Evolutionary conservation across 2,888 invertebrate species (phyloP).

Genomic region (Cataglyphis albicans): DNA sequence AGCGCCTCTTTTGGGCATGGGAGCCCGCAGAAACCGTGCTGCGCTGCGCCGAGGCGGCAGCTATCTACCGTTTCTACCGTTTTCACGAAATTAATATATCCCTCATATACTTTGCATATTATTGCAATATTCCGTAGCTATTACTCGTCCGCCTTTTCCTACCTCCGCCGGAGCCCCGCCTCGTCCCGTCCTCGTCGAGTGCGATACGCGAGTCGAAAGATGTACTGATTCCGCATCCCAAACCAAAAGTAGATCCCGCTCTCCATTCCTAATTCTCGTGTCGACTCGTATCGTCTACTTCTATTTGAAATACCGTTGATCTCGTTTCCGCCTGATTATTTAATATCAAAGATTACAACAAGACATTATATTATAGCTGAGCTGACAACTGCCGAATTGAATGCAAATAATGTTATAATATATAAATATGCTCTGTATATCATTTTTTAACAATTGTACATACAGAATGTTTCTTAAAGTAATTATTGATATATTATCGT

Average conservation of each 20-base stretch:
- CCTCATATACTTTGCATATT: constrained; percentile 86
- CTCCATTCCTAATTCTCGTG: constrained; percentile 43
- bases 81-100: constrained; percentile 86
- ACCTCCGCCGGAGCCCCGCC: constrained; percentile 57
- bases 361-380: constrained; percentile 1
- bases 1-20: constrained; percentile 80
- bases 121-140: constrained; percentile 85
- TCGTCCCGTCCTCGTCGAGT: constrained; percentile 52
- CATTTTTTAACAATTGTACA: background rate
- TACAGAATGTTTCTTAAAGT: background rate
- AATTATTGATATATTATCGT: background rate
- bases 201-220: constrained; percentile 64
- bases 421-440: background rate
- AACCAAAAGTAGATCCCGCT: constrained; percentile 69
- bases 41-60: constrained; percentile 65
- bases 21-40: constrained; percentile 76
- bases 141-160: constrained; percentile 83
- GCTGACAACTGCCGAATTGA: background rate
- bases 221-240: constrained; percentile 70
- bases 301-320: constrained; percentile 45
- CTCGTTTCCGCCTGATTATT: constrained; percentile 36
- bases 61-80: constrained; percentile 83
- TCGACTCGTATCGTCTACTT: constrained; percentile 42
- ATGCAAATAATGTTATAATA: background rate
- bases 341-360: constrained; percentile 18